Base-by-base conservation (phyloP, 2,888 invertebrate genomes). In the Stomorhina lunata region DNA sequence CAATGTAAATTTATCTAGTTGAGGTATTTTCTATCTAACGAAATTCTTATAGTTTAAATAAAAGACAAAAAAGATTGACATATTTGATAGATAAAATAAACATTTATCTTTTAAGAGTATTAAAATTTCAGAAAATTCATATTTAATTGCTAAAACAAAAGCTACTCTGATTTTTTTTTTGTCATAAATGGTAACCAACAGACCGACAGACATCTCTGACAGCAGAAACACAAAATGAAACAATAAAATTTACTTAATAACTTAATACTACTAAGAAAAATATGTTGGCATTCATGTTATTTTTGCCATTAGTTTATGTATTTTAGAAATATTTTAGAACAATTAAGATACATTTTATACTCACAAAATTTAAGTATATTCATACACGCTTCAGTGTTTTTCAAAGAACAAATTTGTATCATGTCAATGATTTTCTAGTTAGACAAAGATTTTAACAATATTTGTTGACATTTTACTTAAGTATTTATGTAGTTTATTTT, bases 51-150 rank as follows among this genome's bases (percentile, higher is more conserved):
- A 55, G 25, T 53, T 72, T 15, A 50, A 27, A 27, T 12, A 69
- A 53, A 22, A 43, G 22, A 40, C 40, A 66, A 12, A n/a, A n/a
- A 48, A 65, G 34, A 66, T 65, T 79, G 72, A 72, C 66, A 79
- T 17, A 57, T 79, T 57, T 50, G 29, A 40, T 48, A 57, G 5
- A 27, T 5, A 66, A 59, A 65, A 66, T 59, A 79, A 79, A 80
- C 68, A 80, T 45, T 73, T 69, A 73, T 43, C 66, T 73, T 53
- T 53, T 68, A 73, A 80, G 68, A 53, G 61, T 68, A 45, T 73
- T 48, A 63, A 34, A 61, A 45, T 50, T 53, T 68, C 10, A n/a
- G 45, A 34, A 75, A 45, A 57, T 75, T 57, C 45, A 27, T 17
- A 25, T 75, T 75, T 57, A 65, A 75, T 75, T 66, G 57, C 45